These are phyloP conservation scores for Morpho helenor DNA, from an alignment of 2,888 invertebrate species.

Conservation along the genomic window DNA sequence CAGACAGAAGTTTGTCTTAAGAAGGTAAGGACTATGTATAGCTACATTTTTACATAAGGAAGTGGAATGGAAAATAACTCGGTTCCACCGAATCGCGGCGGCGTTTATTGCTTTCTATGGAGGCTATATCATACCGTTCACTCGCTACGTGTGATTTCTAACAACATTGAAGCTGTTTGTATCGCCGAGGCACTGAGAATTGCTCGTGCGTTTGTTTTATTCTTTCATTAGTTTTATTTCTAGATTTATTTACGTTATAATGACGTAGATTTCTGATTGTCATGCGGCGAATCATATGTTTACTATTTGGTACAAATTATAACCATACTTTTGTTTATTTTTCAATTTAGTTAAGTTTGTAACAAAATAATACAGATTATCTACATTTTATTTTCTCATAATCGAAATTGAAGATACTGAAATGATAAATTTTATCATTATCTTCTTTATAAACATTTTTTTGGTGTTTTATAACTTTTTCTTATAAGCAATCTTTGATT, in stretches of 20 bases:
- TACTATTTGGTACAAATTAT: constrained; percentile 17
- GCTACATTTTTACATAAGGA: constrained; percentile 42
- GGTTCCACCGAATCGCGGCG: constrained; percentile 57
- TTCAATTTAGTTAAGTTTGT: constrained; percentile 2
- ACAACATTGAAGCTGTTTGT: constrained; percentile 35
- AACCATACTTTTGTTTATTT: constrained; percentile 9
- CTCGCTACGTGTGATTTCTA: constrained; percentile 73
- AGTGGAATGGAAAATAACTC: constrained; percentile 65
- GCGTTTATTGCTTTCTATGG: constrained; percentile 71
- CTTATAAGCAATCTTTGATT: too few relatives aligned
- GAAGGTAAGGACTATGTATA: constrained; percentile 76
- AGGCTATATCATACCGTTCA: constrained; percentile 61
- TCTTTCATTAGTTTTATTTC: not conserved
- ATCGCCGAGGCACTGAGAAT: constrained; percentile 1
- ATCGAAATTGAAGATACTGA: too few relatives aligned
- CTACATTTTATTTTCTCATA: not conserved
- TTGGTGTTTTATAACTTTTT: too few relatives aligned
- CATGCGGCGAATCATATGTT: constrained; percentile 23
- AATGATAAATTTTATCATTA: too few relatives aligned
- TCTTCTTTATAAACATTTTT: too few relatives aligned
- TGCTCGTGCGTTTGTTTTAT: constrained; percentile 6
- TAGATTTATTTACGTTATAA: constrained; percentile 2
- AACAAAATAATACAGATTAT: not conserved
- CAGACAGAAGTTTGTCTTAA: constrained; percentile 80
- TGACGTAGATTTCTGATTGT: constrained; percentile 11